Evolutionary conservation across 2,797 vertebrate genomes (phyloP).

Genomic region (Amblyraja radiata): DNA sequence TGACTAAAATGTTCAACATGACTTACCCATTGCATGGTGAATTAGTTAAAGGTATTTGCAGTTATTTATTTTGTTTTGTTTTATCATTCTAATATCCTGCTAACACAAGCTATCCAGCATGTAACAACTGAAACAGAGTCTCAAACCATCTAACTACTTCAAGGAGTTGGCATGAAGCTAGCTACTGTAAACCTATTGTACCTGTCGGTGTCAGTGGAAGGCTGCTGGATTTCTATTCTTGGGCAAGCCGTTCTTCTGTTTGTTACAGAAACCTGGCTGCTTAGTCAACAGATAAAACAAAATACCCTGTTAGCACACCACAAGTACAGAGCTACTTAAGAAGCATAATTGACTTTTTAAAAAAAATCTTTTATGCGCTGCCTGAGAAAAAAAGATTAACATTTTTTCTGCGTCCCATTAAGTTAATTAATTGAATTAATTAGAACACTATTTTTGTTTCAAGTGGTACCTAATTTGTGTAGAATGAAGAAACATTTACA

Average conservation of each 20-base stretch:
- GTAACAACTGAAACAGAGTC: conserved; percentile 43
- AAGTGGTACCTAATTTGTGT: neutral
- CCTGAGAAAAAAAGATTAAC: neutral
- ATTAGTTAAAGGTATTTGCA: conserved; percentile 39
- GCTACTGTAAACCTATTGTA: conserved; percentile 48
- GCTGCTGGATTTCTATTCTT: conserved; percentile 64
- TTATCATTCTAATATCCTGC: neutral
- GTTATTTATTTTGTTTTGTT: neutral
- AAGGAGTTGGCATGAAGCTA: neutral
- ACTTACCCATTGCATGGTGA: conserved; percentile 31
- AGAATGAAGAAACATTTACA: neutral
- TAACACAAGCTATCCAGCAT: conserved; percentile 33
- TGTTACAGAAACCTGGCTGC: conserved; percentile 54
- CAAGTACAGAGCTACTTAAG: neutral
- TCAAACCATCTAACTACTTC: conserved; percentile 40
- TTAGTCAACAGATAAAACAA: conserved; percentile 53
- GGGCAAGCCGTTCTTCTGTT: conserved; percentile 59
- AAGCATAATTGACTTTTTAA: conserved; percentile 8
- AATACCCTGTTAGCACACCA: conserved; percentile 52
- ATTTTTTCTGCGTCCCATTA: neutral
- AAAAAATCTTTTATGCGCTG: too few species aligned
- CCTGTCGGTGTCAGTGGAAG: conserved; percentile 67
- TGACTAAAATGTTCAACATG: neutral
- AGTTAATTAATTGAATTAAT: conserved; percentile 8
- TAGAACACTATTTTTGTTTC: neutral